These are phyloP conservation scores for Scrobipalpa atriplicella DNA, from an alignment of 2,888 invertebrate species.

Conservation along the genomic window DNA sequence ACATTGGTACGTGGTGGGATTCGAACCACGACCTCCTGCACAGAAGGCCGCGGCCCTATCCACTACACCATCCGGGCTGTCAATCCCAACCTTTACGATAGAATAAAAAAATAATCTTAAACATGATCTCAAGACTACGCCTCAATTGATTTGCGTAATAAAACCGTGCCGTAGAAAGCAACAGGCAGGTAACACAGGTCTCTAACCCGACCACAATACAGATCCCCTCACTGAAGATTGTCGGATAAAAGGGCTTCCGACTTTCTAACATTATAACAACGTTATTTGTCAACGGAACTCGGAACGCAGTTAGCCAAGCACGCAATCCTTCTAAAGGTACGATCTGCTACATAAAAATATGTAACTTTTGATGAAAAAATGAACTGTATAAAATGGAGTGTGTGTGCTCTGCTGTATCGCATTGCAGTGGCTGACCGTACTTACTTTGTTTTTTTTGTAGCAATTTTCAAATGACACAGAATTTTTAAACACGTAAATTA, in stretches of 20 bases:
- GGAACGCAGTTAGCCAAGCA: too few species aligned
- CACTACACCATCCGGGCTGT: too few species aligned
- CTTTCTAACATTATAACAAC: conserved; percentile 33
- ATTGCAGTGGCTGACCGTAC: too few species aligned
- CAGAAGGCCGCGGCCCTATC: too few species aligned
- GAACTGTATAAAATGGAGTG: not conserved
- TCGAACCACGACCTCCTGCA: too few species aligned
- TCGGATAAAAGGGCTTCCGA: conserved; percentile 32
- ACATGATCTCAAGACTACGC: not conserved
- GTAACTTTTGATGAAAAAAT: not conserved
- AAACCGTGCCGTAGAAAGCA: conserved; percentile 38
- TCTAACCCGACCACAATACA: conserved; percentile 29
- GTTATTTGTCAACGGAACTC: conserved; percentile 3
- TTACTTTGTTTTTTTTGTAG: not conserved
- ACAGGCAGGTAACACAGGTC: conserved; percentile 43
- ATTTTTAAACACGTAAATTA: not conserved
- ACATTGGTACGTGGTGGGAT: too few species aligned
- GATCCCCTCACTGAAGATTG: conserved; percentile 41
- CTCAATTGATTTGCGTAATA: not conserved
- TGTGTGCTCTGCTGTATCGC: too few species aligned
- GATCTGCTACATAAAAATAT: not conserved
- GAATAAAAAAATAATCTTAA: too few species aligned
- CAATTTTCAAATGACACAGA: not conserved
- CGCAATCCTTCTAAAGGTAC: not conserved
- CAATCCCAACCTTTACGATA: too few species aligned